Percentiles rank a stretch among this genome's conserved stretches.
These are phyloP conservation scores for Threskiornis aethiopicus DNA, from an alignment of 2,797 vertebrate genomes.

Conservation along the genomic window DNA sequence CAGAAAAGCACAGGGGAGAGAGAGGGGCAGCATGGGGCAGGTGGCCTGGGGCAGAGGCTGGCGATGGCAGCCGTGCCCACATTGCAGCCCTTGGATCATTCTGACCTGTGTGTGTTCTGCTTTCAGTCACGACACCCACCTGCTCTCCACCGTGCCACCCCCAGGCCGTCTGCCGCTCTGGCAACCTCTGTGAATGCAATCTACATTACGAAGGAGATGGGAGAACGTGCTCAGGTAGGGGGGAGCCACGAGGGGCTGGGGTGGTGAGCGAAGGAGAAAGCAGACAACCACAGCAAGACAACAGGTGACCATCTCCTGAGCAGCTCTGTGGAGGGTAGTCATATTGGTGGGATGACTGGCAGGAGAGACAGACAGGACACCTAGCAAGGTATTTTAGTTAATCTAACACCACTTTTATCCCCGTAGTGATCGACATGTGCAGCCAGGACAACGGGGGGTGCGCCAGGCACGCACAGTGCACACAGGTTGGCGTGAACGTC, in stretches of 20 bases:
- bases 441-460: slow-evolving; percentile 87
- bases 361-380: neutral
- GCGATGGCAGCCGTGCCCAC: accelerated
- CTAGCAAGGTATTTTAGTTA: neutral
- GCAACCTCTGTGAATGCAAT: slow-evolving; percentile 84
- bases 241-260: neutral
- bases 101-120: neutral
- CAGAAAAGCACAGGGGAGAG: neutral
- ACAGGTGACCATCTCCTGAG: neutral
- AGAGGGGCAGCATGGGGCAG: neutral
- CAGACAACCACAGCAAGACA: accelerated
- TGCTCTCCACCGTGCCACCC: slow-evolving; percentile 83
- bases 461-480: slow-evolving; percentile 83
- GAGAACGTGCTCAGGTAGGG: slow-evolving; percentile 82
- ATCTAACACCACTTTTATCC: neutral
- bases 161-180: slow-evolving; percentile 80
- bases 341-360: accelerated
- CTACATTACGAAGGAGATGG: slow-evolving; percentile 88
- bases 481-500: slow-evolving; percentile 77
- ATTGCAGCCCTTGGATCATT: neutral
- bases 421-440: slow-evolving; percentile 86
- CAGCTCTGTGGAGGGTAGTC: neutral
- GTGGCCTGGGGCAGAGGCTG: neutral
- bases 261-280: neutral
- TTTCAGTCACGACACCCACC: slow-evolving; percentile 74